phyloP scores from a whole-genome alignment of 2,888 invertebrate species.

The Cloeon dipterum region DNA sequence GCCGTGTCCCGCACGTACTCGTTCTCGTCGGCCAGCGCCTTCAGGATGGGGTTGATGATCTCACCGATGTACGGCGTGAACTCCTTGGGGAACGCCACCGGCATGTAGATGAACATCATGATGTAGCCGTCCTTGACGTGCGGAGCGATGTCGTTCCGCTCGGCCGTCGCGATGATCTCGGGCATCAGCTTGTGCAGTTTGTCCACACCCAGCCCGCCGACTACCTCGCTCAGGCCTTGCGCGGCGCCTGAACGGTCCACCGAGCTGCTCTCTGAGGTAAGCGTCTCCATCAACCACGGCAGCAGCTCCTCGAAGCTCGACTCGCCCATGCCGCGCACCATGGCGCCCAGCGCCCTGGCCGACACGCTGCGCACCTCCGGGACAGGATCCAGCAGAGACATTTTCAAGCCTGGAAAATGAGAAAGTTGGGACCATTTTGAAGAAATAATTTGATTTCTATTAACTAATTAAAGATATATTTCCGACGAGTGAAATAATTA shows the following conservation, averaged over 20 bases:
- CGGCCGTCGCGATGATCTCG: constrained; percentile 83
- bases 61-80: constrained; percentile 91
- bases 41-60: constrained; percentile 90
- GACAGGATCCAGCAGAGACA: constrained; percentile 87
- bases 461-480: no score
- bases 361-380: constrained; percentile 93
- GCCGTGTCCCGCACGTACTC: constrained; percentile 97
- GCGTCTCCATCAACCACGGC: constrained; percentile 95
- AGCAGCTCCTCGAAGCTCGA: constrained; percentile 85
- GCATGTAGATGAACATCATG: constrained; percentile 99
- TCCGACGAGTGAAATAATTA: no score
- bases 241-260: constrained; percentile 94
- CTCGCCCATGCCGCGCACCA: constrained; percentile 96
- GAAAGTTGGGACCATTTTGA: no score
- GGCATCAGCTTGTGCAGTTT: constrained; percentile 95
- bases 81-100: constrained; percentile 83
- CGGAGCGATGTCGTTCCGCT: constrained; percentile 78
- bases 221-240: constrained; percentile 91
- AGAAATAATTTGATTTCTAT: no score
- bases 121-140: constrained; percentile 99
- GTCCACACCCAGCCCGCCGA: constrained; percentile 84
- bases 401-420: no score
- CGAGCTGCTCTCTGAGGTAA: constrained; percentile 83
- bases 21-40: constrained; percentile 95
- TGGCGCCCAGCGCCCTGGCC: constrained; percentile 86